Evolutionary conservation across 2,113 vertebrate species (phyloP).

Genomic region (Stigmatopora nigra): DNA sequence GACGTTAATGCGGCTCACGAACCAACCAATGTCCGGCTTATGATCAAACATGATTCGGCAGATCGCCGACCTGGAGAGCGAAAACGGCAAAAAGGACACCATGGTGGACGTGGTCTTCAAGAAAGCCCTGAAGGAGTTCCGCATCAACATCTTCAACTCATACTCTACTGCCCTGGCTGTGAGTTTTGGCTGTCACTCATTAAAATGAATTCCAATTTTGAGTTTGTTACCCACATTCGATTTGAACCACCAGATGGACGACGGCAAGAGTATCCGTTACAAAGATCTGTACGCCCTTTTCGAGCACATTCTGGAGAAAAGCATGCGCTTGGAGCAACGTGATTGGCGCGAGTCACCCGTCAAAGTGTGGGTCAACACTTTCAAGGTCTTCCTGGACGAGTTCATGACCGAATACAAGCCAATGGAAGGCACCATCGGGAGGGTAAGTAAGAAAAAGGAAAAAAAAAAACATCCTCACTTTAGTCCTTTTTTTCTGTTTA

Average conservation of each 20-base stretch:
- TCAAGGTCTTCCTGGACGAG: conserved; percentile 96
- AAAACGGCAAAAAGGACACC: conserved; percentile 92
- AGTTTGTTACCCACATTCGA: no score
- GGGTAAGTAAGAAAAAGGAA: conserved; percentile 65
- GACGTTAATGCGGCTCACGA: no score
- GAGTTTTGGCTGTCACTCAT: conserved; percentile 45
- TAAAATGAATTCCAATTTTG: no score
- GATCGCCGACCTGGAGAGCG: conserved; percentile 87
- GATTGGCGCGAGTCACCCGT: conserved; percentile 94
- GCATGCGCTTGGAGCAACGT: conserved; percentile 86
- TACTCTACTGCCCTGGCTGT: conserved; percentile 89
- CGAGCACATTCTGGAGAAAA: conserved; percentile 95
- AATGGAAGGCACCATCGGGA: conserved; percentile 72
- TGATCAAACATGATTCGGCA: conserved; percentile 34
- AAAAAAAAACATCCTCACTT: no score
- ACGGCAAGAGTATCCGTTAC: conserved; percentile 91
- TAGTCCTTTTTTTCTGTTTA: no score
- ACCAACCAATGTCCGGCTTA: no score
- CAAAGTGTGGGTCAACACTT: conserved; percentile 96
- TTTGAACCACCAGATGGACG: conserved; percentile 76
- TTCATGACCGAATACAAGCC: conserved; percentile 93
- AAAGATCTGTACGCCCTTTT: conserved; percentile 92
- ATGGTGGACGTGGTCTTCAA: conserved; percentile 95
- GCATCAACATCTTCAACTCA: conserved; percentile 94
- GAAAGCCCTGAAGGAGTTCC: conserved; percentile 93